These are phyloP conservation scores for Rhinolophus sinicus DNA, from an alignment of 2,113 vertebrate species.

Conservation along the genomic window DNA sequence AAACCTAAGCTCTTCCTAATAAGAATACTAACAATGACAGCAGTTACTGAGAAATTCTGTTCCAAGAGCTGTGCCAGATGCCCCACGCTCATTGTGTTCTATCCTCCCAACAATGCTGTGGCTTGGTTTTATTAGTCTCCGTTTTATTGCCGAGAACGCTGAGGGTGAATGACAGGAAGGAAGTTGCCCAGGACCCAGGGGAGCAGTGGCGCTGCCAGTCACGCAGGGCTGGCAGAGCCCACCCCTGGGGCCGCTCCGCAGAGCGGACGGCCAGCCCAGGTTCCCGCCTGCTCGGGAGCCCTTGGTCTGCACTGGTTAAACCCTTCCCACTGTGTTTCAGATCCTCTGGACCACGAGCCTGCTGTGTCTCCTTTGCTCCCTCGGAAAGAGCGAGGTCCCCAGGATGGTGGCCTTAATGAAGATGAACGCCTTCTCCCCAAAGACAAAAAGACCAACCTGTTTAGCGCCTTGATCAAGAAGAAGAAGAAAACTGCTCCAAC, in stretches of 20 bases:
- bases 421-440: conserved; percentile 94
- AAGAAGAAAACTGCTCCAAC: conserved; percentile 96
- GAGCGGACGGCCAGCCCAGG: not conserved
- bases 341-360: conserved; percentile 89
- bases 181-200: accelerated
- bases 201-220: not conserved
- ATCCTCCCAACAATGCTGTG: accelerated
- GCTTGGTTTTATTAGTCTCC: accelerated
- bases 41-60: not conserved
- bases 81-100: accelerated
- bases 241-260: accelerated
- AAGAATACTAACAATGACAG: accelerated
- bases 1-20: not conserved
- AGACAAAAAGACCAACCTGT: conserved; percentile 93
- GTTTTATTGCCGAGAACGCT: not conserved
- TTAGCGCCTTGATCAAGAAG: conserved; percentile 96
- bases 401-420: conserved; percentile 91
- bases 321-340: conserved; percentile 82
- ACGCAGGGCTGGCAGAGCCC: not conserved
- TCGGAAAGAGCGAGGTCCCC: conserved; percentile 90
- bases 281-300: accelerated
- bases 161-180: not conserved
- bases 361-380: conserved; percentile 93
- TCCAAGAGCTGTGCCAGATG: not conserved
- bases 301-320: not conserved